Conservation (phyloP, 2,797 vertebrate species). For the Acanthornis magna region DNA sequence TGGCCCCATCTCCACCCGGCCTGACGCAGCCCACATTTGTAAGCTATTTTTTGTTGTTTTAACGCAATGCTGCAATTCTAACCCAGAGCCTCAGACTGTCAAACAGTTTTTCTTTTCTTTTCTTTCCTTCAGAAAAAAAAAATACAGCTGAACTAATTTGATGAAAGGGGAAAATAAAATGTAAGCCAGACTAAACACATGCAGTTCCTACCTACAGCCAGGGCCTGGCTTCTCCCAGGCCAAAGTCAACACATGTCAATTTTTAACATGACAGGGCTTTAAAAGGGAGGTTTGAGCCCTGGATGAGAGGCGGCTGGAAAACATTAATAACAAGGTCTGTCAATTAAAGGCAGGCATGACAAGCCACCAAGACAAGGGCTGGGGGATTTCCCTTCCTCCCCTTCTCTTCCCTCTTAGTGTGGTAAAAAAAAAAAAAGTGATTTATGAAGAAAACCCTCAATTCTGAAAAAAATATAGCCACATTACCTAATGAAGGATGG, state of each 20-base stretch:
- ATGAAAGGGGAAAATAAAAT: slow-evolving; percentile 76
- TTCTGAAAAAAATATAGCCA: neutral
- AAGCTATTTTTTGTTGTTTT: slow-evolving; percentile 52
- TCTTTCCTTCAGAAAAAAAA: slow-evolving; percentile 53
- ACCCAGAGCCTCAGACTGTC: slow-evolving; percentile 52
- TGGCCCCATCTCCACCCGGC: neutral
- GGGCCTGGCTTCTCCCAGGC: slow-evolving; percentile 57
- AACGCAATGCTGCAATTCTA: slow-evolving; percentile 41
- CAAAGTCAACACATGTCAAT: slow-evolving; percentile 76
- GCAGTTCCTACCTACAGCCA: slow-evolving; percentile 75
- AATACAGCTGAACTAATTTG: slow-evolving; percentile 76
- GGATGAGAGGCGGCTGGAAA: slow-evolving; percentile 65
- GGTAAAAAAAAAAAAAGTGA: neutral
- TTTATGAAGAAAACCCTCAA: slow-evolving; percentile 11
- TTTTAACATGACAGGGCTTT: slow-evolving; percentile 73
- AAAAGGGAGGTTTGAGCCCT: slow-evolving; percentile 58
- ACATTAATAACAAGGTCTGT: slow-evolving; percentile 68
- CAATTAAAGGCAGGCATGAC: slow-evolving; percentile 65
- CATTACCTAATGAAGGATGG: neutral
- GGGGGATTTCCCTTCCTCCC: neutral
- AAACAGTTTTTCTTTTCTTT: slow-evolving; percentile 62
- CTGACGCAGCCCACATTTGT: neutral
- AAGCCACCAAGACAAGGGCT: slow-evolving; percentile 29
- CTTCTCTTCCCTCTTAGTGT: neutral
- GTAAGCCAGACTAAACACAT: slow-evolving; percentile 74